Conservation (phyloP, 2,113 vertebrate genomes). For the Scophthalmus maximus region DNA sequence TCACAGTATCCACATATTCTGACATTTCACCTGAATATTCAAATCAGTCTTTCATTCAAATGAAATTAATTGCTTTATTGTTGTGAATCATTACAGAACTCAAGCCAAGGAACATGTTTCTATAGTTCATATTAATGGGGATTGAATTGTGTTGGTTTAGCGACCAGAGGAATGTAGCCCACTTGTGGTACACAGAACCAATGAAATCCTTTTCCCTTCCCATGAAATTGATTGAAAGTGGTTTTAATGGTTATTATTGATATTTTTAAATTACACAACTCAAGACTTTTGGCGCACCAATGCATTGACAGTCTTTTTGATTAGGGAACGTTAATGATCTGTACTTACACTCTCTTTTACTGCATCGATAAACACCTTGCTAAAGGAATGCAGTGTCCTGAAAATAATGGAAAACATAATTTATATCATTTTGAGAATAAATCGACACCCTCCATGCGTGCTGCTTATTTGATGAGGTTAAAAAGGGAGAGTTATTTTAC, state of each 20-base stretch:
- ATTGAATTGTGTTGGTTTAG: neutral
- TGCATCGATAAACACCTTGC: neutral
- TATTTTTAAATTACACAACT: too few species aligned
- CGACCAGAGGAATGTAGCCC: neutral
- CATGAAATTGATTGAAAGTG: too few species aligned
- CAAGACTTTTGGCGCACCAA: neutral
- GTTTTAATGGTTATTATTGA: too few species aligned
- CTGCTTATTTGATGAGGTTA: neutral
- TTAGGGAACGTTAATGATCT: neutral
- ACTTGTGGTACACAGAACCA: neutral
- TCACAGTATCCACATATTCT: neutral
- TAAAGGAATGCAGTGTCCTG: neutral
- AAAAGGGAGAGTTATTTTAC: neutral
- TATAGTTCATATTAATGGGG: neutral
- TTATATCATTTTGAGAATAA: neutral
- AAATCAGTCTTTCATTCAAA: too few species aligned
- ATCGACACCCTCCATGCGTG: too few species aligned
- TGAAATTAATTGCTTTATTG: too few species aligned
- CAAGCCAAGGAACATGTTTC: neutral
- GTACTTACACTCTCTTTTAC: neutral
- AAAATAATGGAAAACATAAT: neutral
- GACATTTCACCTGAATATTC: neutral
- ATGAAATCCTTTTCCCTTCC: too few species aligned
- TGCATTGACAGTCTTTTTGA: neutral
- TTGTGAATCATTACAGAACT: neutral